phyloP scores from a whole-genome alignment of 2,113 vertebrate species.

The Xiphophorus maculatus region DNA sequence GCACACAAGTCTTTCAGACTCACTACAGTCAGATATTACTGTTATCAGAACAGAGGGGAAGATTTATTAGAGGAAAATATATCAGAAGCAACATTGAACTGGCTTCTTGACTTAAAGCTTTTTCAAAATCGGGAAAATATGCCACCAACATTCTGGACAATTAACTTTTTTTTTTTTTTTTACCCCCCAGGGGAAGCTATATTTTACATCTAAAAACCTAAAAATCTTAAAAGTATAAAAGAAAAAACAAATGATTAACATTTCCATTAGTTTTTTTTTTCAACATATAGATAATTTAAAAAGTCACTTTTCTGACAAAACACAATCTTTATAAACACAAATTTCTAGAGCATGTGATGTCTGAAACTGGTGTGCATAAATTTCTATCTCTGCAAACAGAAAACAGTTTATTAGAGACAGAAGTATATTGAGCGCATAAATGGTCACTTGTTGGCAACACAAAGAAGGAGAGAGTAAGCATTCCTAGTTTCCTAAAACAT shows the following conservation, averaged over 20 bases:
- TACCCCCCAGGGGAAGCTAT: background rate
- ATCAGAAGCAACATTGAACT: background rate
- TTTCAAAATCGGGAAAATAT: background rate
- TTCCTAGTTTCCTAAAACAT: no score
- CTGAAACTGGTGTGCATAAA: background rate
- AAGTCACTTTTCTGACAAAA: background rate
- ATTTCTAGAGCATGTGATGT: background rate
- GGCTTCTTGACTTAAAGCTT: background rate
- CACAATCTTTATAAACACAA: background rate
- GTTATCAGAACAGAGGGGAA: constrained; percentile 7
- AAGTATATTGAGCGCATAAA: background rate
- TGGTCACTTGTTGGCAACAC: background rate
- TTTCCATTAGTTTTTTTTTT: no score
- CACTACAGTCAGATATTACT: constrained; percentile 26
- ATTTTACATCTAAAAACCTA: background rate
- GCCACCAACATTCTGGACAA: background rate
- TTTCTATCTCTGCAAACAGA: background rate
- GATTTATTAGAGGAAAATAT: constrained; percentile 26
- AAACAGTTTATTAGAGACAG: background rate
- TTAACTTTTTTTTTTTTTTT: background rate
- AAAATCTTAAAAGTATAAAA: background rate
- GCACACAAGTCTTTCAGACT: constrained; percentile 9
- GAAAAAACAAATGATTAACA: background rate
- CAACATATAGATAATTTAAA: background rate
- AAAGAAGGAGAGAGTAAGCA: background rate